These are phyloP conservation scores for Camelus bactrianus DNA, from an alignment of 2,113 vertebrate genomes.

Conservation along the genomic window DNA sequence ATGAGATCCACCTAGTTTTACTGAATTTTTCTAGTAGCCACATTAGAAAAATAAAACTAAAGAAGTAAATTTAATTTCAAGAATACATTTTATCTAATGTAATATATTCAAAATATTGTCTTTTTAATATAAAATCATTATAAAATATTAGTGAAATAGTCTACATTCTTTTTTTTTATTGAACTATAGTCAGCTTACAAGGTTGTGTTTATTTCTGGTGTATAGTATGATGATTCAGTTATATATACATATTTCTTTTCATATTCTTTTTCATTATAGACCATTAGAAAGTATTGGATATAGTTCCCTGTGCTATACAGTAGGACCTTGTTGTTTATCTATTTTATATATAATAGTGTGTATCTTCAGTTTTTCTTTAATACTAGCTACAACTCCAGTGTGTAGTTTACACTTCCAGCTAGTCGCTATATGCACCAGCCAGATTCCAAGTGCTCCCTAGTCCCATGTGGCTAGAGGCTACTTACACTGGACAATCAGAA, in stretches of 20 bases:
- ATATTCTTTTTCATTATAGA: no score
- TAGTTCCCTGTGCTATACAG: no score
- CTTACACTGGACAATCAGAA: background rate
- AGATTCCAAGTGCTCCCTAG: background rate
- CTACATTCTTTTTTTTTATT: background rate
- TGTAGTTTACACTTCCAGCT: background rate
- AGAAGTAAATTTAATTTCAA: background rate
- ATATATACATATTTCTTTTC: no score
- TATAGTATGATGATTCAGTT: no score
- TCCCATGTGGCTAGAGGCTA: background rate
- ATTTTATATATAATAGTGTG: no score
- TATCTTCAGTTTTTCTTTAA: background rate
- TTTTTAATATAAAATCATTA: background rate
- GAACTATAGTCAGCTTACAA: no score
- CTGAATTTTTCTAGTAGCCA: background rate
- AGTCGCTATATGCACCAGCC: background rate
- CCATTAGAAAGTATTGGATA: no score
- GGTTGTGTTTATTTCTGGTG: no score
- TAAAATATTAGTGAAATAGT: background rate
- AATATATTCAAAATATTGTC: background rate
- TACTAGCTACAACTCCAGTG: background rate
- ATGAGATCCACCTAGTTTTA: background rate
- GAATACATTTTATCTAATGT: background rate
- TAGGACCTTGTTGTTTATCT: no score
- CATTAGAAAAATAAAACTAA: background rate